phyloP scores from a whole-genome alignment of 2,888 invertebrate species.

The Acleris literana region DNA sequence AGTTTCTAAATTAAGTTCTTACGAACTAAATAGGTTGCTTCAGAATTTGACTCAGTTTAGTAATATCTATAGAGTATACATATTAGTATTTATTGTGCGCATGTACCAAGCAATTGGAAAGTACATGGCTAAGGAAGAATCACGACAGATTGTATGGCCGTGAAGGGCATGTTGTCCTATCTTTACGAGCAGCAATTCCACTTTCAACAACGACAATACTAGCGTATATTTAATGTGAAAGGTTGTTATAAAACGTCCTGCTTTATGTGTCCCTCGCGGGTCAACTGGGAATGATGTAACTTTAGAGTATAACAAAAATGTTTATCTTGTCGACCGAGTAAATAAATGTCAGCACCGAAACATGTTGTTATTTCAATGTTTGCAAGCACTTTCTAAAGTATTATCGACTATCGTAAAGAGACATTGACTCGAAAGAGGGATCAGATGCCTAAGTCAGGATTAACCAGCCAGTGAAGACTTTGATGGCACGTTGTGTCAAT shows the following conservation, averaged over 20 bases:
- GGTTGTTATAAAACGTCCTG: constrained; percentile 26
- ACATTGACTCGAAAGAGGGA: background rate
- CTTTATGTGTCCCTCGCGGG: constrained; percentile 27
- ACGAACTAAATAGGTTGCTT: too few relatives aligned
- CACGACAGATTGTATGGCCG: constrained; percentile 20
- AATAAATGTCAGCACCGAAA: constrained; percentile 1
- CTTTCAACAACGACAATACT: constrained; percentile 49
- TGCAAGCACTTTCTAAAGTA: background rate
- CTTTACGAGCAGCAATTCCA: constrained; percentile 58
- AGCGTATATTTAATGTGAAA: constrained; percentile 19
- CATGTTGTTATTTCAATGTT: background rate
- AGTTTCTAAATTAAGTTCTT: too few relatives aligned
- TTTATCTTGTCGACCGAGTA: constrained; percentile 6
- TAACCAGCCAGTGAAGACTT: background rate
- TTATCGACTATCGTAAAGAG: background rate
- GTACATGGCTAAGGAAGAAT: background rate
- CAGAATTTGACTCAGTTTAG: too few relatives aligned
- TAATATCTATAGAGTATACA: too few relatives aligned
- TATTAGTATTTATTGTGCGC: too few relatives aligned
- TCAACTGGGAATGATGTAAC: constrained; percentile 23
- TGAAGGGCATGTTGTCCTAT: constrained; percentile 45
- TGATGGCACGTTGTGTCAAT: background rate
- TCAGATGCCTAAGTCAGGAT: background rate
- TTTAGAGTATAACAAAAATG: constrained; percentile 16
- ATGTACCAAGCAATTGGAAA: too few relatives aligned